Base-by-base conservation (phyloP, 2,888 invertebrate genomes). In the Tolmerus cingulatus region DNA sequence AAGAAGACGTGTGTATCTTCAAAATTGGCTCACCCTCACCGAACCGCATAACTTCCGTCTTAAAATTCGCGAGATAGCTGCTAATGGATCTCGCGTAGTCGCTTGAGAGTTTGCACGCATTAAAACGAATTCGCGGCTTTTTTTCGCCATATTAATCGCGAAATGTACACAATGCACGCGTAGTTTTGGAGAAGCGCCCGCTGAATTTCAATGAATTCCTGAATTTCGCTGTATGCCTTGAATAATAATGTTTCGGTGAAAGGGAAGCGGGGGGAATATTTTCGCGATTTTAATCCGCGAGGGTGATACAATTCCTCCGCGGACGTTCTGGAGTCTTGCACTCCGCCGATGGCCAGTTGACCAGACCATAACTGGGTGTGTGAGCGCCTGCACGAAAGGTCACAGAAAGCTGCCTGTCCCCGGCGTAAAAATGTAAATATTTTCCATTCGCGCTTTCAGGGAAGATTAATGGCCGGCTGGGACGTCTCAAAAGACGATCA, bases 161-260 rank as follows among this genome's bases (percentile, higher is more conserved):
- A 16, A 40, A 82, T 55, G 82, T 82, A 82, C 82, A 82, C 82
- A 82, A 82, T 82, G 82, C 82, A 82, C 82, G 82, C 82, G 82
- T 82, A 82, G 37, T 57, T 51, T 57, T 82, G 37, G 57, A 82
- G 9, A 27, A 30, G 30, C 19, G 82, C 57, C 66, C 30, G 27
- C 66, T 34, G 82, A 82, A 82, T 82, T 82, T 82, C 37, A 82
- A 82, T 57, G 82, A 66, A 82, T 82, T 82, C 66, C 37, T 57
- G 34, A 82, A 82, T 82, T 57, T 34, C 23, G 82, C 30, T n/a
- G n/a, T 34, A 12, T 66, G 57, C n/a, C 23, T 14, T 7, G 82
- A 57, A 82, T 82, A 82, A 55, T 82, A 82, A 82, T 46, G 23
- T 66, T 34, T 2, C 3, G 30, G 30, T 30, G 23, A n/a, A n/a